These are phyloP conservation scores for Drosophila peninsularis DNA, from an alignment of 2,888 invertebrate species.

Conservation along the genomic window DNA sequence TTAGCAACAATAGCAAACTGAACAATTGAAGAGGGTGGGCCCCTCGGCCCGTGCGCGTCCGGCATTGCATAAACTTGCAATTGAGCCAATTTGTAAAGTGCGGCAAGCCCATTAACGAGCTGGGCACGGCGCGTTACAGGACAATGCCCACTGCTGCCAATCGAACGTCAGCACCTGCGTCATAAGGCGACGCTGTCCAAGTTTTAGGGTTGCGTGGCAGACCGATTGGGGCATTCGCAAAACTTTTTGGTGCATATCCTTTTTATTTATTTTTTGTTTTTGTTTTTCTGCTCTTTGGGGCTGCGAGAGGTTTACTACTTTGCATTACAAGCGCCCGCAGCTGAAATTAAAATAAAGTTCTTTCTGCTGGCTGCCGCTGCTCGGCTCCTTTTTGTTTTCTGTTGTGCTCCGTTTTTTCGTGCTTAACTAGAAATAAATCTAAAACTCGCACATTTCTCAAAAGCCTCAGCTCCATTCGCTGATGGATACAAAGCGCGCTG, in stretches of 20 bases:
- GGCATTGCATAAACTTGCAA: conserved; percentile 84
- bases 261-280: conserved; percentile 15
- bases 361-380: conserved; percentile 50
- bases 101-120: conserved; percentile 78
- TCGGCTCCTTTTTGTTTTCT: not conserved
- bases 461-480: conserved; percentile 38
- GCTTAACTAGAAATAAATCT: conserved; percentile 76
- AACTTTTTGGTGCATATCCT: conserved; percentile 43
- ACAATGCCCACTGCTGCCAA: conserved; percentile 47
- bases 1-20: conserved; percentile 52
- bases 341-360: conserved; percentile 78
- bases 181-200: conserved; percentile 19
- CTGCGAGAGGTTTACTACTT: conserved; percentile 48
- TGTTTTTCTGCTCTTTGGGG: not conserved
- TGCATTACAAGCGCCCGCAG: conserved; percentile 73
- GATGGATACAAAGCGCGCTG: conserved; percentile 56
- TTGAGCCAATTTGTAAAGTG: conserved; percentile 85
- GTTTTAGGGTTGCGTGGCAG: conserved; percentile 1
- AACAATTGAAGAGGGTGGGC: not conserved
- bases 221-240: conserved; percentile 9
- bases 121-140: conserved; percentile 14
- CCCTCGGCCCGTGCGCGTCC: too few species aligned
- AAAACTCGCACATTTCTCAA: conserved; percentile 73
- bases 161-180: conserved; percentile 67
- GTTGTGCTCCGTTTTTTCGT: conserved; percentile 15